Conservation (phyloP, 2,797 vertebrate species). For the Pangasius larnaudii region DNA sequence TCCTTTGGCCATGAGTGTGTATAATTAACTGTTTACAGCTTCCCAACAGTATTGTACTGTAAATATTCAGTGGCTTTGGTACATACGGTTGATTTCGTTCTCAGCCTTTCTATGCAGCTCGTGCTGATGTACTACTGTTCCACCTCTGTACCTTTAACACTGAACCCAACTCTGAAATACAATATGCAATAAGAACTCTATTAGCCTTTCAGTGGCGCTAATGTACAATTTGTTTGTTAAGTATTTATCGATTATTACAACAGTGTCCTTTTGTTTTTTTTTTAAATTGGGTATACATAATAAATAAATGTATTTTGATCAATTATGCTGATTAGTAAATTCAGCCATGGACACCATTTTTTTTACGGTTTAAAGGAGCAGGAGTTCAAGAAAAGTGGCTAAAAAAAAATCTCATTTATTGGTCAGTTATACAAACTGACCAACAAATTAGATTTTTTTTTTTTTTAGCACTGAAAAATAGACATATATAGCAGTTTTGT, state of each 20-base stretch:
- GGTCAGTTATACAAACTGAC: not conserved
- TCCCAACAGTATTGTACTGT: slow-evolving; percentile 20
- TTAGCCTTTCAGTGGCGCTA: slow-evolving; percentile 16
- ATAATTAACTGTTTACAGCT: slow-evolving; percentile 33
- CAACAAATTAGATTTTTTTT: not conserved
- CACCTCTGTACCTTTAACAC: slow-evolving; percentile 33
- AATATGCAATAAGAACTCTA: slow-evolving; percentile 49
- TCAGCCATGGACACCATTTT: not conserved
- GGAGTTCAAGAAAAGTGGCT: not conserved
- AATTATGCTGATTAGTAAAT: slow-evolving; percentile 6
- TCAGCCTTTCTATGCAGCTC: slow-evolving; percentile 21
- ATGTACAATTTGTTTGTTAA: slow-evolving; percentile 24
- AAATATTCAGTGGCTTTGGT: slow-evolving; percentile 25
- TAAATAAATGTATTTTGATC: slow-evolving; percentile 50
- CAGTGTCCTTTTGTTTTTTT: slow-evolving; percentile 18
- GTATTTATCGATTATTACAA: slow-evolving; percentile 25
- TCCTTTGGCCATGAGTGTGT: slow-evolving; percentile 24
- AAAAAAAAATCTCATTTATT: not conserved
- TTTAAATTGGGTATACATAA: slow-evolving; percentile 24
- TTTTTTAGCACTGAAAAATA: not conserved
- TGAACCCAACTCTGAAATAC: slow-evolving; percentile 8
- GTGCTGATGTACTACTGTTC: not conserved
- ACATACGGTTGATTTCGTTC: slow-evolving; percentile 11
- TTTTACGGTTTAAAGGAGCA: not conserved
- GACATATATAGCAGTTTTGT: not conserved